Evolutionary conservation across 2,888 invertebrate genomes (phyloP).

Genomic region (Eledona agricola): DNA sequence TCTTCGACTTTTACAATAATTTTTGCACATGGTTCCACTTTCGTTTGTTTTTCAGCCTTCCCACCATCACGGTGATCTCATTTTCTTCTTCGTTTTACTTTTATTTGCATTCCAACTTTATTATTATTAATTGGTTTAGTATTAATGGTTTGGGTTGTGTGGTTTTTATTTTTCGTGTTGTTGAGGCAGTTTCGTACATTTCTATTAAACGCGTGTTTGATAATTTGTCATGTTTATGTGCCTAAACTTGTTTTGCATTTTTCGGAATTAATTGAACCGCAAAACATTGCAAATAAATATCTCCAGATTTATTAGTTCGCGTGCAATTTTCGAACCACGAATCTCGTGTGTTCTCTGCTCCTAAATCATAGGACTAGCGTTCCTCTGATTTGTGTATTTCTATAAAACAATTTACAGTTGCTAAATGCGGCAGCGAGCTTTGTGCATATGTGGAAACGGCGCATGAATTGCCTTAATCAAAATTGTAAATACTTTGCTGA

Average conservation of each 20-base stretch:
- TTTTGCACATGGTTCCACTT: too few relatives aligned
- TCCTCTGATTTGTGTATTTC: slow-evolving; percentile 29
- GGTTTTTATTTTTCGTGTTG: too few relatives aligned
- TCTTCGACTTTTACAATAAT: too few relatives aligned
- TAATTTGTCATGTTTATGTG: too few relatives aligned
- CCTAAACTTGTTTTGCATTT: not conserved
- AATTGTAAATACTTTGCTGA: slow-evolving; percentile 5
- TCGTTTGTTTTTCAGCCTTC: too few relatives aligned
- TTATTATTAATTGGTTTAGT: too few relatives aligned
- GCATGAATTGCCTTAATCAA: slow-evolving; percentile 16
- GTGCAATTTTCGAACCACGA: slow-evolving; percentile 24
- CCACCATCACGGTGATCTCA: too few relatives aligned
- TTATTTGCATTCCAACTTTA: too few relatives aligned
- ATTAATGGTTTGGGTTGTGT: too few relatives aligned
- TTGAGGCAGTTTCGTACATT: too few relatives aligned
- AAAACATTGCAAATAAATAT: slow-evolving; percentile 22
- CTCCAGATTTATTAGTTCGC: slow-evolving; percentile 26
- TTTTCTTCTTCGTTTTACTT: too few relatives aligned
- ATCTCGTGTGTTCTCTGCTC: slow-evolving; percentile 14
- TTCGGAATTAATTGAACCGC: slow-evolving; percentile 10
- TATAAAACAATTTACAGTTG: slow-evolving; percentile 22
- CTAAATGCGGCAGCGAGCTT: slow-evolving; percentile 8
- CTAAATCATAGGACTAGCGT: slow-evolving; percentile 26
- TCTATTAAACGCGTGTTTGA: too few relatives aligned
- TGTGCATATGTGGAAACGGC: slow-evolving; percentile 10